Evolutionary conservation across 2,113 vertebrate genomes (phyloP).

Genomic region (Taurulus bubalis): DNA sequence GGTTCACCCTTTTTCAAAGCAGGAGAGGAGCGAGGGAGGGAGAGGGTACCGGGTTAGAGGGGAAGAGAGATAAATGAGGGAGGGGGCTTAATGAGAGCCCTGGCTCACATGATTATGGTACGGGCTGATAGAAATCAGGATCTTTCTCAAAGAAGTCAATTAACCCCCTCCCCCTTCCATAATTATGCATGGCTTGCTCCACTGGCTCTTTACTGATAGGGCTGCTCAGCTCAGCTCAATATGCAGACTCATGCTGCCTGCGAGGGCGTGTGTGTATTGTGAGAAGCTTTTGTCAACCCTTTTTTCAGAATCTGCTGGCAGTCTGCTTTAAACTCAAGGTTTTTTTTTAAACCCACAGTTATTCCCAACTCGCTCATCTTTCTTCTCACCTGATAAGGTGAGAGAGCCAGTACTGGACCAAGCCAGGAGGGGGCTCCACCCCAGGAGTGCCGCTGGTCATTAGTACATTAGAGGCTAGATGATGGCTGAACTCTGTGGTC

Average conservation of each 20-base stretch:
- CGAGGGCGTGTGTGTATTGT: conserved; percentile 43
- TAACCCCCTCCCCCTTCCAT: conserved; percentile 68
- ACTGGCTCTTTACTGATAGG: conserved; percentile 69
- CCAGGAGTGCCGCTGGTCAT: conserved; percentile 52
- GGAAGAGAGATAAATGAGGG: conserved; percentile 68
- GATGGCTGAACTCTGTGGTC: conserved; percentile 73
- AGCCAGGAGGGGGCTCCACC: conserved; percentile 69
- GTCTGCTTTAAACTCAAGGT: conserved; percentile 36
- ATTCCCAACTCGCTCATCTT: not conserved
- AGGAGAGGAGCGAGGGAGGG: conserved; percentile 1
- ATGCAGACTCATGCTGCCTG: conserved; percentile 69
- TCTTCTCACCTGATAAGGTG: conserved; percentile 35
- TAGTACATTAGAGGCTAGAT: conserved; percentile 58
- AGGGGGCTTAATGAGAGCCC: conserved; percentile 69
- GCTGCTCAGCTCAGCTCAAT: conserved; percentile 64
- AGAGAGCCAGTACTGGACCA: conserved; percentile 29
- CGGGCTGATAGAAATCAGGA: conserved; percentile 78
- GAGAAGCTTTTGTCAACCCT: conserved; percentile 41
- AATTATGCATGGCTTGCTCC: conserved; percentile 74
- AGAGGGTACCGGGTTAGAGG: conserved; percentile 44
- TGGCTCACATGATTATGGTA: conserved; percentile 73
- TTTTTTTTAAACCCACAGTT: conserved; percentile 5
- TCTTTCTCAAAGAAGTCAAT: conserved; percentile 78
- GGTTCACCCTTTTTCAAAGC: conserved; percentile 42
- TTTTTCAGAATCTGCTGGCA: conserved; percentile 13